Percentiles rank a stretch among this genome's conserved stretches.
These are phyloP conservation scores for Hapalemur alaotrensis DNA, from an alignment of 2,797 vertebrate genomes.

Conservation along the genomic window DNA sequence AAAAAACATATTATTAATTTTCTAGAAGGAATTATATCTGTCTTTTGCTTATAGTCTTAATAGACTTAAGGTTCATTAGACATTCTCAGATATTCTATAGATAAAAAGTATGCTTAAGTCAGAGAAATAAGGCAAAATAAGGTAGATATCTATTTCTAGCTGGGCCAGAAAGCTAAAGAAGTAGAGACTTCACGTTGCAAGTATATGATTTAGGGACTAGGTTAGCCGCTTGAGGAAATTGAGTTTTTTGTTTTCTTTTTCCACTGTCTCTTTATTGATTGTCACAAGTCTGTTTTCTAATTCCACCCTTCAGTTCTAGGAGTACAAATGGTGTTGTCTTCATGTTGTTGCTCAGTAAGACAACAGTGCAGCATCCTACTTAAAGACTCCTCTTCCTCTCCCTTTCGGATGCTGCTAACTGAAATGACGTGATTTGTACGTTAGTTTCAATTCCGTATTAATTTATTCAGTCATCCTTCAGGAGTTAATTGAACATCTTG, in stretches of 20 bases:
- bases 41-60: not conserved
- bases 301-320: not conserved
- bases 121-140: not conserved
- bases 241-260: not conserved
- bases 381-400: not conserved
- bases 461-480: slow-evolving; percentile 25
- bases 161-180: not conserved
- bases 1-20: not conserved
- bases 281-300: not conserved
- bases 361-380: not conserved
- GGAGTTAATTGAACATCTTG: slow-evolving; percentile 54
- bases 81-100: not conserved
- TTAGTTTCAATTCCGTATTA: not conserved
- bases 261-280: not conserved
- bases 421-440: not conserved
- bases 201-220: not conserved
- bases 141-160: not conserved
- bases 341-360: not conserved
- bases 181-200: not conserved
- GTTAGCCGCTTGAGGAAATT: not conserved
- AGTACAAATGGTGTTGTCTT: not conserved
- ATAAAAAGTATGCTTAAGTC: not conserved
- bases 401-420: not conserved
- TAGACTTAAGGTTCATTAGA: not conserved
- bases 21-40: not conserved